These are phyloP conservation scores for Sinohyriopsis cumingii DNA, from an alignment of 2,888 invertebrate species.

Conservation along the genomic window DNA sequence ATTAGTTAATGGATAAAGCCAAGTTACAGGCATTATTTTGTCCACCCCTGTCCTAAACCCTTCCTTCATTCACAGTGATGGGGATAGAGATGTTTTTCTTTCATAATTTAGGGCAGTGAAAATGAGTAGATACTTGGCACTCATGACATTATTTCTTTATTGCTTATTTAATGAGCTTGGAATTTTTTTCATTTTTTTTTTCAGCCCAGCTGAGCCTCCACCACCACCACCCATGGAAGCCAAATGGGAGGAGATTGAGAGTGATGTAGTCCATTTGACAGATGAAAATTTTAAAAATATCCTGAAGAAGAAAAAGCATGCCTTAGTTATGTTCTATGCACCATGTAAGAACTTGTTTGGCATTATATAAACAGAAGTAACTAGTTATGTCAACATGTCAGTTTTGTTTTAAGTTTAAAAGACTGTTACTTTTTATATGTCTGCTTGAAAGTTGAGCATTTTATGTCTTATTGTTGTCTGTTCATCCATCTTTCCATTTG, in stretches of 20 bases:
- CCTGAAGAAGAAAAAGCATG: constrained; percentile 89
- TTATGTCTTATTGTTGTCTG: too few species aligned
- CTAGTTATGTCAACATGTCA: not conserved
- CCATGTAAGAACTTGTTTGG: constrained; percentile 82
- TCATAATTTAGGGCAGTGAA: too few species aligned
- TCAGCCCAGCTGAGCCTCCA: constrained; percentile 82
- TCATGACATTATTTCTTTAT: not conserved
- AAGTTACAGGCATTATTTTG: too few species aligned
- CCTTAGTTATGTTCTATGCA: constrained; percentile 91
- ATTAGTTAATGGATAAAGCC: too few species aligned
- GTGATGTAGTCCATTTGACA: constrained; percentile 84
- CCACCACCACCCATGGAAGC: constrained; percentile 87
- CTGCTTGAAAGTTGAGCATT: too few species aligned
- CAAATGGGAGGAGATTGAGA: constrained; percentile 84
- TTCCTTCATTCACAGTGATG: too few species aligned
- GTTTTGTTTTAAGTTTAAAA: not conserved
- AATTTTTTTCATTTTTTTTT: constrained; percentile 2
- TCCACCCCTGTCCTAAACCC: too few species aligned
- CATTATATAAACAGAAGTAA: not conserved
- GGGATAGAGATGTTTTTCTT: too few species aligned
- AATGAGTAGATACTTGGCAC: too few species aligned
- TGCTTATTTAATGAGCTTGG: not conserved
- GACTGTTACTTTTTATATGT: too few species aligned
- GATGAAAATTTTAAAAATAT: constrained; percentile 82
- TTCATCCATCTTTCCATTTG: too few species aligned